Conservation (phyloP, 2,797 vertebrate genomes). For the Trachurus trachurus region DNA sequence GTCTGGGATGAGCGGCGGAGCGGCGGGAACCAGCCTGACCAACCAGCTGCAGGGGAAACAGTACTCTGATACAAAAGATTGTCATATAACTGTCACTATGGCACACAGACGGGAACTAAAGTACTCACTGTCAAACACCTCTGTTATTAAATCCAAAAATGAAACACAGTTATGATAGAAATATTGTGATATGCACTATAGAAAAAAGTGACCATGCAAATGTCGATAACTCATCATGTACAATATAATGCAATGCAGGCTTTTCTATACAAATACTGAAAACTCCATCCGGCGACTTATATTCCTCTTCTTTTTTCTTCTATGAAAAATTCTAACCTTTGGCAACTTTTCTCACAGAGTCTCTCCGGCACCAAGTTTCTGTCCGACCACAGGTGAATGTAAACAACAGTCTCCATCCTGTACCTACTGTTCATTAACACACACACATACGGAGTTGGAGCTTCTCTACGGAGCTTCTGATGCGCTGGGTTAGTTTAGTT, state of each 20-base stretch:
- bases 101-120: conserved; percentile 47
- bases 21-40: conserved; percentile 19
- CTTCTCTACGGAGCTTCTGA: not conserved
- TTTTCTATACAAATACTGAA: conserved; percentile 69
- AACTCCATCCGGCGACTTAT: conserved; percentile 43
- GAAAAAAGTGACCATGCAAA: conserved; percentile 94
- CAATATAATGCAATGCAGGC: conserved; percentile 68
- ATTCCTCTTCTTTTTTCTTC: not conserved
- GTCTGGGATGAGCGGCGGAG: conserved; percentile 17
- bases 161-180: conserved; percentile 89
- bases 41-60: conserved; percentile 28
- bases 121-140: conserved; percentile 30
- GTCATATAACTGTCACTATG: conserved; percentile 72
- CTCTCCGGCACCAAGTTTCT: conserved; percentile 24
- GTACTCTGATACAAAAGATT: conserved; percentile 77
- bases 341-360: conserved; percentile 63
- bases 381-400: not conserved
- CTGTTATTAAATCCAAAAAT: conserved; percentile 66
- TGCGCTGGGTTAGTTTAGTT: conserved; percentile 3
- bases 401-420: conserved; percentile 33
- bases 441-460: too few species aligned
- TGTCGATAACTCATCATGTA: conserved; percentile 75
- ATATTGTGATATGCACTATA: conserved; percentile 76
- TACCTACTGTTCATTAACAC: not conserved
- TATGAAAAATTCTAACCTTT: conserved; percentile 69